Percentiles rank a stretch among this genome's conserved stretches.
Conservation (phyloP, 2,797 vertebrate genomes). For the Balearica regulorum region DNA sequence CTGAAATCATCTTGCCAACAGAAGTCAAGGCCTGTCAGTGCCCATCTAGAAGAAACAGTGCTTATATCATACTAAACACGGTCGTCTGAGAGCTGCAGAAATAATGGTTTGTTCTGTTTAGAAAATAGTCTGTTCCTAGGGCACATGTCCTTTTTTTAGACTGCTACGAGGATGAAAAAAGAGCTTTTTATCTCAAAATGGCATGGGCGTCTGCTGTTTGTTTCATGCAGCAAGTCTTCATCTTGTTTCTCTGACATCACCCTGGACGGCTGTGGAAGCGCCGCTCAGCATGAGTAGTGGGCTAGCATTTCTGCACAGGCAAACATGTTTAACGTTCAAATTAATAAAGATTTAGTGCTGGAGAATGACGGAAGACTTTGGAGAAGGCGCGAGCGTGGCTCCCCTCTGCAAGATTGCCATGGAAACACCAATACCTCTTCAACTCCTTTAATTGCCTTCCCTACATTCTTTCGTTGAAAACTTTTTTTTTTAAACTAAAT, state of each 20-base stretch:
- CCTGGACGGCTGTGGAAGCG: neutral
- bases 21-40: neutral
- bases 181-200: constrained; percentile 56
- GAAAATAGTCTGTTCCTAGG: constrained; percentile 65
- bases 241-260: neutral
- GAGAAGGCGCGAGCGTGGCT: neutral
- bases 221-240: neutral
- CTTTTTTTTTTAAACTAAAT: neutral
- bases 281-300: neutral
- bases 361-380: neutral
- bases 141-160: constrained; percentile 62
- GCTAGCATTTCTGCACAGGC: neutral
- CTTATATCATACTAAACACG: neutral
- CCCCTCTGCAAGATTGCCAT: constrained; percentile 27
- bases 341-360: constrained; percentile 50
- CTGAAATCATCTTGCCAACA: neutral
- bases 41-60: neutral
- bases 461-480: constrained; percentile 7
- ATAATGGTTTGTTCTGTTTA: constrained; percentile 29
- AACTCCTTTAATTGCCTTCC: constrained; percentile 45
- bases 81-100: constrained; percentile 47
- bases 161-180: constrained; percentile 34
- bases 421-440: constrained; percentile 46
- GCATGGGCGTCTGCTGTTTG: constrained; percentile 21
- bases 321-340: neutral